phyloP scores from a whole-genome alignment of 1,140 invertebrate species.

The Cotesia vestalis region DNA sequence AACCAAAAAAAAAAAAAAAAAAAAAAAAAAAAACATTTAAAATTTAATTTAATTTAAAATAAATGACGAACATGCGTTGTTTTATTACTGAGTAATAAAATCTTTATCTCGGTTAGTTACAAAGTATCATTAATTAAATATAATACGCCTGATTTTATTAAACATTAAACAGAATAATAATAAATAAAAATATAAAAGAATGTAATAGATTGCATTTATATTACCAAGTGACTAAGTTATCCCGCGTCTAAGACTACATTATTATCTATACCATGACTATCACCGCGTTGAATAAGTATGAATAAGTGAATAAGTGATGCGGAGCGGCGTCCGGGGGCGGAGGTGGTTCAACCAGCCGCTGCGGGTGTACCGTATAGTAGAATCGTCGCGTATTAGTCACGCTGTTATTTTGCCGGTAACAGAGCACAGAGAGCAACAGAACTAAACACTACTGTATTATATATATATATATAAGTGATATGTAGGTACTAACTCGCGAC shows the following conservation, averaged over 20 bases:
- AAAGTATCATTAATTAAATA: too few relatives aligned
- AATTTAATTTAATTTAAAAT: too few relatives aligned
- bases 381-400: constrained; percentile 28
- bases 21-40: too few relatives aligned
- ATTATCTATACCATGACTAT: neutral
- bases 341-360: neutral
- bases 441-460: neutral
- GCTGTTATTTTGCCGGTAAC: constrained; percentile 16
- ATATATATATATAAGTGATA: constrained; percentile 2
- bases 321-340: neutral
- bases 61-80: too few relatives aligned
- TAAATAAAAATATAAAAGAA: too few relatives aligned
- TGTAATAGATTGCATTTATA: neutral
- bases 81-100: too few relatives aligned
- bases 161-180: too few relatives aligned
- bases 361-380: neutral
- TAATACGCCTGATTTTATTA: too few relatives aligned
- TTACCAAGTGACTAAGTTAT: constrained; percentile 26
- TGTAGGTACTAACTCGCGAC: constrained; percentile 20
- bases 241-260: neutral
- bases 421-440: neutral
- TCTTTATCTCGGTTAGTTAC: too few relatives aligned
- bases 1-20: too few relatives aligned
- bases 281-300: neutral
- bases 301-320: constrained; percentile 4